Evolutionary conservation across 2,113 vertebrate genomes (phyloP), one percentile per base, ranked within the genome.

Genomic region (Taurulus bubalis): DNA sequence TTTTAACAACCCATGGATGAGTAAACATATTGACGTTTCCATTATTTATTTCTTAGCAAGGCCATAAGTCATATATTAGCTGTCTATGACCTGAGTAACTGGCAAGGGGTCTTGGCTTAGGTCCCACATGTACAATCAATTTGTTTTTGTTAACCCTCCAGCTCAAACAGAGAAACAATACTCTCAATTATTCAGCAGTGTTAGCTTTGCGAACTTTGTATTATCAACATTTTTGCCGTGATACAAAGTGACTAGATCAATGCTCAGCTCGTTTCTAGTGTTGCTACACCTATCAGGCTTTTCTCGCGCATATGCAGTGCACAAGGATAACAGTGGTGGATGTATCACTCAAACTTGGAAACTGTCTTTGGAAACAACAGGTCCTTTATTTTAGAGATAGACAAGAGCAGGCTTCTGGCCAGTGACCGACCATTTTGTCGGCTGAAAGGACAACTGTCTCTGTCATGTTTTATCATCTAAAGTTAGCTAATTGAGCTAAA

Each of bases 171-270:
- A 2, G 34, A 40, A 47, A 38, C n/a, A 60, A 47, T 12, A 14
- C 3, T 51, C 18, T 6, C 9, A 56, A 38, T 22, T 56, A 24
- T 55, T 11, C 38, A 5, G 49, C 11, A 36, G 49, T 26, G 32
- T 71, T 51, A 34, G 49, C 24, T 55, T 38, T 38, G 22, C 49
- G 30, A 34, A 65, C 65, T 67, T 71, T 71, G 64, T 49, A 73
- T 63, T 36, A 66, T 78, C 81, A 75, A 81, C 16, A 58, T 71
- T 74, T 70, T 45, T 26, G 63, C 69, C 79, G 47, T 32, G 62
- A 64, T 66, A 63, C 18, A 80, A 80, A 63, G 68, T 56, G 24
- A 86, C 18, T 16, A 71, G 75, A 86, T 77, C 83, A 18, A 81
- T 71, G 45, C 16, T 66, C 30, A 32, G 24, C 3, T 12, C 8